Evolutionary conservation across 2,113 vertebrate genomes (phyloP), one percentile per base, ranked within the genome.

Genomic region (Chaetodon auriga): DNA sequence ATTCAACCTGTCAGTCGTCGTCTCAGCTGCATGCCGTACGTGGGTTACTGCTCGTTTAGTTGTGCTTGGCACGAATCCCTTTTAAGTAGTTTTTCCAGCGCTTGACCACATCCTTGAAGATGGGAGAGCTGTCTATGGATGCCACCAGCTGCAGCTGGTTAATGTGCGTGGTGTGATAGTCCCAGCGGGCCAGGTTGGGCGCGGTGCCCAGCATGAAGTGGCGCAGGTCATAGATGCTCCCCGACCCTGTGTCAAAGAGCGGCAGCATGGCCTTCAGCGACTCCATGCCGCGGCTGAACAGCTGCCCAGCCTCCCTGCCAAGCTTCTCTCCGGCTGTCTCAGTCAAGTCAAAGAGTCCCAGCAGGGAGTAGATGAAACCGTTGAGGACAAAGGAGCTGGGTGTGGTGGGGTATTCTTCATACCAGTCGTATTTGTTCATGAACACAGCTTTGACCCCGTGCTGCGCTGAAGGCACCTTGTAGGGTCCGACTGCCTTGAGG

Each of bases 91-190:
- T 97, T 89, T 98, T 99, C 98, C 98, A 99, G 81, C 98, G 93
- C 90, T 95, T 97, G 72, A 97, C 93, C 35, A 98, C 97, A 30
- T 99, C 98, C 87, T 84, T 97, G 94, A 99, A 99, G 92, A 99
- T 16, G 23, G 97, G 96, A 0, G 97, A 83, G 75, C 95, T 96
- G 9, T 99, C 97, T 0, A 99, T 90, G 46, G 97, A 97, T 55
- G 94, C 95, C 68, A 99, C 95, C 63, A 99, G 96, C 94, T 99
- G 98, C 49, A 99, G 96, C 93, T 99, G 98, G 93, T 99, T 99
- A 91, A 99, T 99, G 96, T 99, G 98, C 4, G 98, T 99, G 85
- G 98, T 99, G 93, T 99, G 98, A 75, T 99, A 99, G 94, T 99
- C 98, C 98, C 98, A 99, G 41, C 98, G 98, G 0, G 98, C 98